Evolutionary conservation across 2,888 invertebrate genomes (phyloP).

Genomic region (Deilephila elpenor): DNA sequence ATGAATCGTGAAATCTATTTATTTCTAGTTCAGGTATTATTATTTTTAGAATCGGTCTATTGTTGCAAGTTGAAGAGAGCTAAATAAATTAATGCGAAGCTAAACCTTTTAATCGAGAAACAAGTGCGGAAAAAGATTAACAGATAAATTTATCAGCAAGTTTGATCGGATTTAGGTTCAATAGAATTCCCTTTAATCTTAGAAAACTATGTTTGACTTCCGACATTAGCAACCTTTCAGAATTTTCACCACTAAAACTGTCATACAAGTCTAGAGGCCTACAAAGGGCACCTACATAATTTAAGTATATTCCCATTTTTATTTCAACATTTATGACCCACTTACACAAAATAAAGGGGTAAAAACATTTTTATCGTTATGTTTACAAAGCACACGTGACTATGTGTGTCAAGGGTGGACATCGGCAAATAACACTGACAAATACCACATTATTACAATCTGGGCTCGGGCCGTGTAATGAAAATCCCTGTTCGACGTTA

Average conservation of each 20-base stretch:
- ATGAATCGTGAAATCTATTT: too few species aligned
- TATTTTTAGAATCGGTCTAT: too few species aligned
- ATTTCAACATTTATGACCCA: neutral
- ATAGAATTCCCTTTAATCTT: too few species aligned
- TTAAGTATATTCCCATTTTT: neutral
- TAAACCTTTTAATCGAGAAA: too few species aligned
- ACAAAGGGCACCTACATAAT: neutral
- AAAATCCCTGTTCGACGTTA: neutral
- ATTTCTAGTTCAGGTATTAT: too few species aligned
- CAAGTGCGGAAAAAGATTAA: too few species aligned
- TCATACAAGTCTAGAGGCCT: neutral
- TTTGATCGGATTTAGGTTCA: too few species aligned
- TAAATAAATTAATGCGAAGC: too few species aligned
- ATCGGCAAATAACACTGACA: conserved; percentile 9
- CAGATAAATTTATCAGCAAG: too few species aligned
- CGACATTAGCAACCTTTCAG: too few species aligned
- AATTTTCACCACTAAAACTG: neutral
- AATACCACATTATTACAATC: conserved; percentile 16
- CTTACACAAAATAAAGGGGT: neutral
- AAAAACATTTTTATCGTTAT: conserved; percentile 15
- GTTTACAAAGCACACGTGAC: conserved; percentile 6
- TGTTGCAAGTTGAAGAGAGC: too few species aligned
- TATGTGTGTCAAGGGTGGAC: conserved; percentile 22
- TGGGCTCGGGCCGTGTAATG: conserved; percentile 3
- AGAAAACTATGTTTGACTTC: too few species aligned